Percentiles rank a stretch among this genome's conserved stretches.
These are phyloP conservation scores for Pseudanteris insignis DNA, from an alignment of 2,888 invertebrate genomes.

Conservation along the genomic window DNA sequence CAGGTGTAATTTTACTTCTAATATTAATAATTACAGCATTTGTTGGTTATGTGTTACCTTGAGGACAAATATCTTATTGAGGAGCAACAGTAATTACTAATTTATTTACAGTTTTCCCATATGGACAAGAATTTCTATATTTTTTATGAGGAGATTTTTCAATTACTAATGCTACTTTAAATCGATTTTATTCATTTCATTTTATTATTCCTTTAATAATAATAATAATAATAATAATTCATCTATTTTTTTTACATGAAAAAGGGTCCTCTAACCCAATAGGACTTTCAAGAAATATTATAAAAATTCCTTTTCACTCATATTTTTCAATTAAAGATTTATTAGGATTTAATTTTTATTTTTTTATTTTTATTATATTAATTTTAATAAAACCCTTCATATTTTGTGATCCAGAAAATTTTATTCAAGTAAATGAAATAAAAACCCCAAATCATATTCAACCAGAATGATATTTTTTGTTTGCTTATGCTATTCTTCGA, in stretches of 20 bases:
- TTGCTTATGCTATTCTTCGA: constrained; percentile 83
- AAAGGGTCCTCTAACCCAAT: constrained; percentile 76
- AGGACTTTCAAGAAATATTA: constrained; percentile 73
- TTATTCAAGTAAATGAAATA: constrained; percentile 75
- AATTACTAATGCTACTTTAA: constrained; percentile 77
- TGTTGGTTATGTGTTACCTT: constrained; percentile 80
- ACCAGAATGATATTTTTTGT: constrained; percentile 87
- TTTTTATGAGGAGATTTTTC: constrained; percentile 83
- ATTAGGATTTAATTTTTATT: constrained; percentile 71
- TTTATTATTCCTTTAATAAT: constrained; percentile 79
- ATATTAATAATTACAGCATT: constrained; percentile 78
- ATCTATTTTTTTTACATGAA: constrained; percentile 74
- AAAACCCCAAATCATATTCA: constrained; percentile 80
- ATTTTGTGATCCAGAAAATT: constrained; percentile 79
- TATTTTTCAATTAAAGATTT: constrained; percentile 75
- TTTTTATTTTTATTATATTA: constrained; percentile 68
- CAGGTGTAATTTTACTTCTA: constrained; percentile 75
- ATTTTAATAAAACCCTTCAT: constrained; percentile 70
- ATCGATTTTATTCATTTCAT: constrained; percentile 80
- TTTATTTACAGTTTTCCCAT: constrained; percentile 77
- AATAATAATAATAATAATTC: constrained; percentile 71
- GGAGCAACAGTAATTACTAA: constrained; percentile 84
- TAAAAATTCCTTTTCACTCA: constrained; percentile 77
- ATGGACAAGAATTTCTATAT: constrained; percentile 72
- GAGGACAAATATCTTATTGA: constrained; percentile 85